Percentiles rank a stretch among this genome's conserved stretches.
These are phyloP conservation scores for Pristiophorus japonicus DNA, from an alignment of 2,113 vertebrate genomes.

Conservation along the genomic window DNA sequence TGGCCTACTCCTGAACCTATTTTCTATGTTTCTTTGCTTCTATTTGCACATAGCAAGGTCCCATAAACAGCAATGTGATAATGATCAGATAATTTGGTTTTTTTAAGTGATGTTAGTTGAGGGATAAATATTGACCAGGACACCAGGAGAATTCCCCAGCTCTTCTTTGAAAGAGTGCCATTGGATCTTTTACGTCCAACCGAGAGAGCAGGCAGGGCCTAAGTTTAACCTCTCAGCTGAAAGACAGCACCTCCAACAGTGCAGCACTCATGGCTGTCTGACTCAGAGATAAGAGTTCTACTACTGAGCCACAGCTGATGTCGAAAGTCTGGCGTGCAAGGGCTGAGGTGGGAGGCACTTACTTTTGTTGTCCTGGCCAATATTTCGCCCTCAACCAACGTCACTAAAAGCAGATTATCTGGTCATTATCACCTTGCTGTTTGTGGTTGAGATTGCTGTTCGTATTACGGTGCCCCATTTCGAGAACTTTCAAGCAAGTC, in stretches of 20 bases:
- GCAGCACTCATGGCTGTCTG: neutral
- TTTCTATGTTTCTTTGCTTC: too few species aligned
- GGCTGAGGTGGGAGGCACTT: neutral
- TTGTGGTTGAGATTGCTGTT: too few species aligned
- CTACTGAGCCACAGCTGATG: neutral
- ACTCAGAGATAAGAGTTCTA: neutral
- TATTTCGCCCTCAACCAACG: neutral
- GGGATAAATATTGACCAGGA: neutral
- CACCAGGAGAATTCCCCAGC: neutral
- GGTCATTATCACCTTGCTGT: neutral
- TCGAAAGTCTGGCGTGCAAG: too few species aligned
- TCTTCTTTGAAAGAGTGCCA: neutral
- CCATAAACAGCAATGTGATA: neutral
- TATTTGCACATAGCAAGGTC: neutral
- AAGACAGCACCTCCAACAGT: neutral
- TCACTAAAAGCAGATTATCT: neutral
- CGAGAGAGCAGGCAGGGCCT: neutral
- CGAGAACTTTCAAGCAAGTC: too few species aligned
- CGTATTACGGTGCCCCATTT: too few species aligned
- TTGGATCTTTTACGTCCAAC: neutral
- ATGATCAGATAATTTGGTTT: neutral
- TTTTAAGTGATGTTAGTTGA: neutral
- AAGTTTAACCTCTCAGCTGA: neutral
- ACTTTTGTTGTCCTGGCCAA: neutral
- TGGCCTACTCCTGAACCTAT: too few species aligned